Conservation (phyloP, 2,888 invertebrate species). For the Drosophila rubida region DNA sequence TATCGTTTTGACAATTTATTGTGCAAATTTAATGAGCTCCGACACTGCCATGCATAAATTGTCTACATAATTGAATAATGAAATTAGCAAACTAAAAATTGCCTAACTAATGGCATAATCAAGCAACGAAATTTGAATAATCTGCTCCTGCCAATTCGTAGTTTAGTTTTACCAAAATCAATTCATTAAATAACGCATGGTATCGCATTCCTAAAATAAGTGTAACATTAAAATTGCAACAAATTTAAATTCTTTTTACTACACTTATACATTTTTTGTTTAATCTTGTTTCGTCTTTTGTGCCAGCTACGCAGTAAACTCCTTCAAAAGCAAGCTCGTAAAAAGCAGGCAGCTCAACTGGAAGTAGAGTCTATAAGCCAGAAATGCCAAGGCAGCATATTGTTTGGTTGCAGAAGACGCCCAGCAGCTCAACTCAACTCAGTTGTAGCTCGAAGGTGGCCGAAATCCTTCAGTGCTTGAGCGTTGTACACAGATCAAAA, state of each 20-base stretch:
- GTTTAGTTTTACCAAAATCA: background rate
- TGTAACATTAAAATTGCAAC: background rate
- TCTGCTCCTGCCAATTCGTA: background rate
- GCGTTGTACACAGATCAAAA: slow-evolving; percentile 39
- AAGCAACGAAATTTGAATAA: background rate
- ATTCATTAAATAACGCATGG: background rate
- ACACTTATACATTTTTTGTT: background rate
- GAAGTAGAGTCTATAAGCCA: slow-evolving; percentile 7
- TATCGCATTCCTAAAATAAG: background rate
- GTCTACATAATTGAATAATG: slow-evolving; percentile 50
- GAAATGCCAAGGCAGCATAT: slow-evolving; percentile 10
- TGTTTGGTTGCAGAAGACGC: background rate
- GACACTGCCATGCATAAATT: slow-evolving; percentile 14
- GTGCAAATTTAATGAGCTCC: slow-evolving; percentile 49
- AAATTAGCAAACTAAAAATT: slow-evolving; percentile 8
- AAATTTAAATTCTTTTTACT: background rate
- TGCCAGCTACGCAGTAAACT: background rate
- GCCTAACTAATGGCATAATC: slow-evolving; percentile 1
- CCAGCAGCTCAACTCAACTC: slow-evolving; percentile 1
- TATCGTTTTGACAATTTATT: slow-evolving; percentile 27
- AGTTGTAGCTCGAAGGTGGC: background rate
- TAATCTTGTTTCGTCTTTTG: background rate
- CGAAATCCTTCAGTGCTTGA: background rate
- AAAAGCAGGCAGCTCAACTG: background rate
- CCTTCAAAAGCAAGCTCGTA: background rate